Evolutionary conservation across 2,888 invertebrate genomes (phyloP).

Genomic region (Panopea generosa): DNA sequence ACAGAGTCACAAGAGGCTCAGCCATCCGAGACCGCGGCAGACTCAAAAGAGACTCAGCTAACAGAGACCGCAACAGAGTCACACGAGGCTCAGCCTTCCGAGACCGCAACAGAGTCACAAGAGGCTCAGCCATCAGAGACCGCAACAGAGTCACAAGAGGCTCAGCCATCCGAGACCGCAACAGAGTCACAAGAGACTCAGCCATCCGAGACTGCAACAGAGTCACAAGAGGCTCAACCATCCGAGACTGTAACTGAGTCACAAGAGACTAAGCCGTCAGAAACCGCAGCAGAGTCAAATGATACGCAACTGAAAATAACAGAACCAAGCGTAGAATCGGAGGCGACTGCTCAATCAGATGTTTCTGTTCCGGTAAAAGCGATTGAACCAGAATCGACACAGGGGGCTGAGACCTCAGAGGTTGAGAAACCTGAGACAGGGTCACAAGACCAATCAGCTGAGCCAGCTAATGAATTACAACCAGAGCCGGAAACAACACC

Average conservation of each 20-base stretch:
- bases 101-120: background rate
- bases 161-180: background rate
- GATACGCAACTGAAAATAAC: background rate
- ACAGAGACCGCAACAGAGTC: background rate
- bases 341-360: no score
- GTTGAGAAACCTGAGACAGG: background rate
- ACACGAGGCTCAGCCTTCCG: no score
- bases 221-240: background rate
- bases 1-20: background rate
- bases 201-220: background rate
- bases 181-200: background rate
- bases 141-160: background rate
- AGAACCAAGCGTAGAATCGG: no score
- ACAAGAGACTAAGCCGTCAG: background rate
- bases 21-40: conserved; percentile 2
- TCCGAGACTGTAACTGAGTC: background rate
- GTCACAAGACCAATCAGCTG: background rate
- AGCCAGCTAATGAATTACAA: background rate
- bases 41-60: background rate
- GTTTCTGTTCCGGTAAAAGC: no score
- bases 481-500: background rate
- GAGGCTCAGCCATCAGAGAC: background rate
- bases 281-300: background rate
- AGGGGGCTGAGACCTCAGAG: background rate
- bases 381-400: background rate